Percentiles rank a stretch among this genome's conserved stretches.
Evolutionary conservation across 2,113 vertebrate species (phyloP).

Genomic region (Xenopus borealis): DNA sequence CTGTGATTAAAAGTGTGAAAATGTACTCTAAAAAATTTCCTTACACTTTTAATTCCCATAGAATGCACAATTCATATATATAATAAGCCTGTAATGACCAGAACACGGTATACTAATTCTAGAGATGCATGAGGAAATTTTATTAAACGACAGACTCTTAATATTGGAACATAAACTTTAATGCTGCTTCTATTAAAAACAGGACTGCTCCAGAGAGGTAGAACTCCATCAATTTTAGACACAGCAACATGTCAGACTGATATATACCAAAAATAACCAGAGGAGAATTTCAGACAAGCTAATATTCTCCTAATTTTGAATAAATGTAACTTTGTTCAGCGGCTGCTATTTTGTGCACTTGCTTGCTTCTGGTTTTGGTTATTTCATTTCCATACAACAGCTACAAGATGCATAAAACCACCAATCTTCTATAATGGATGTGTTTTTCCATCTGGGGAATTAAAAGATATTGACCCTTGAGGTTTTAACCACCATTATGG

Average conservation of each 20-base stretch:
- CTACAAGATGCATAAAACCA: slow-evolving; percentile 42
- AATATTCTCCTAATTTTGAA: slow-evolving; percentile 44
- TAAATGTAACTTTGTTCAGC: slow-evolving; percentile 42
- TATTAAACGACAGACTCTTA: slow-evolving; percentile 36
- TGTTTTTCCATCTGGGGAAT: slow-evolving; percentile 33
- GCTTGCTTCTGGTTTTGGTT: slow-evolving; percentile 43
- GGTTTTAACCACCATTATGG: slow-evolving; percentile 24
- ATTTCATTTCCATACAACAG: slow-evolving; percentile 42
- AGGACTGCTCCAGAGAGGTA: slow-evolving; percentile 40
- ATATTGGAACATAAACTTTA: slow-evolving; percentile 46
- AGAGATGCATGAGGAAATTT: slow-evolving; percentile 33
- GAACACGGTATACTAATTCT: slow-evolving; percentile 17
- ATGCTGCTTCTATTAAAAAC: slow-evolving; percentile 41
- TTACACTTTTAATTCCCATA: not conserved
- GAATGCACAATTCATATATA: slow-evolving; percentile 16
- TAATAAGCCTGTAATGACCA: slow-evolving; percentile 22
- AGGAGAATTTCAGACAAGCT: slow-evolving; percentile 39
- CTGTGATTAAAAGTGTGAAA: not conserved
- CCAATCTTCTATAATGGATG: slow-evolving; percentile 43
- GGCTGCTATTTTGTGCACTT: slow-evolving; percentile 26
- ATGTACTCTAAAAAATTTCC: not conserved
- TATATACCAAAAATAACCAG: slow-evolving; percentile 40
- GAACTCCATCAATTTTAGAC: slow-evolving; percentile 42
- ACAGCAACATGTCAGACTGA: slow-evolving; percentile 41
- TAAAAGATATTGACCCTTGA: slow-evolving; percentile 37